phyloP scores from a whole-genome alignment of 2,113 vertebrate species.

The Albula glossodonta region DNA sequence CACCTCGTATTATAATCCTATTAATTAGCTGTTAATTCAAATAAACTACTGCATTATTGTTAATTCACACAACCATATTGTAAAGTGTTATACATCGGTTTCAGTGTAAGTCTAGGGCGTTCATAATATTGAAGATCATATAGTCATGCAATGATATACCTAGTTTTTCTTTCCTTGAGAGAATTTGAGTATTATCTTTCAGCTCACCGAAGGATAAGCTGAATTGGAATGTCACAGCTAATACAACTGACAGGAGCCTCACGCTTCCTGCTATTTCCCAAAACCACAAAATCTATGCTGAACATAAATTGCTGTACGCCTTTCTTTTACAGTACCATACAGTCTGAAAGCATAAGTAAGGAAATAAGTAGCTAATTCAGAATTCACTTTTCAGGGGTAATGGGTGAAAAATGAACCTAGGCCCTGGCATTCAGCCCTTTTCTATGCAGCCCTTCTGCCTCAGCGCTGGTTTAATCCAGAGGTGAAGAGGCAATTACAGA shows the following conservation, averaged over 20 bases:
- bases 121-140: not conserved
- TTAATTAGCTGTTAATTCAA: too few species aligned
- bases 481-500: not conserved
- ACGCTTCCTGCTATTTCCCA: not conserved
- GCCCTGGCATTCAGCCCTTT: not conserved
- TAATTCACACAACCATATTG: too few species aligned
- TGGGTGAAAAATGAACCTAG: not conserved
- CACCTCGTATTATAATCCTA: too few species aligned
- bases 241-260: not conserved
- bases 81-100: conserved; percentile 46
- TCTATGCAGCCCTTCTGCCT: not conserved
- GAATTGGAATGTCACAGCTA: not conserved
- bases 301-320: not conserved
- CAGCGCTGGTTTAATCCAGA: not conserved
- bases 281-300: not conserved
- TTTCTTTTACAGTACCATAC: not conserved
- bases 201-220: conserved; percentile 9
- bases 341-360: not conserved
- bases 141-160: conserved; percentile 15
- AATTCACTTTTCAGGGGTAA: not conserved
- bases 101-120: not conserved
- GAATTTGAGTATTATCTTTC: conserved; percentile 26
- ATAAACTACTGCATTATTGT: too few species aligned
- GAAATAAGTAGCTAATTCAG: not conserved
- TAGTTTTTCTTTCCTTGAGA: conserved; percentile 17